Evolutionary conservation across 2,797 vertebrate genomes (phyloP).

Genomic region (Aeoliscus strigatus): DNA sequence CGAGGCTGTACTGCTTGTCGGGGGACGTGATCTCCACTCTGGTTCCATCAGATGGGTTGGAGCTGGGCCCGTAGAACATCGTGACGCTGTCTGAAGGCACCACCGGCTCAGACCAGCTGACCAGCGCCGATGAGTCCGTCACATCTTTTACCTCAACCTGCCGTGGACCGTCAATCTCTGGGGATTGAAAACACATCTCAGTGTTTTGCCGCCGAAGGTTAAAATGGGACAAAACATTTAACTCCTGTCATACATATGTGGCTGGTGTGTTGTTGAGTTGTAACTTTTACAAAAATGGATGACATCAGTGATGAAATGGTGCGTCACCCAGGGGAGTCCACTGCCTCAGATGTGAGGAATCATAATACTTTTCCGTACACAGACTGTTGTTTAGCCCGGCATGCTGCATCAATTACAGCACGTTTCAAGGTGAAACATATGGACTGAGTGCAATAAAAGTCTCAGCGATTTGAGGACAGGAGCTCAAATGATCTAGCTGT

Average conservation of each 20-base stretch:
- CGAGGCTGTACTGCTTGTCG: conserved; percentile 84
- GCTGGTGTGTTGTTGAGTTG: too few species aligned
- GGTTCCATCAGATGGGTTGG: conserved; percentile 69
- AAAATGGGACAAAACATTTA: too few species aligned
- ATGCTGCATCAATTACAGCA: conserved; percentile 13
- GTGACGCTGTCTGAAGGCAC: conserved; percentile 78
- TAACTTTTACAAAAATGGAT: conserved; percentile 43
- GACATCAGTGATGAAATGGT: conserved; percentile 32
- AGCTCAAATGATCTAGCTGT: conserved; percentile 18
- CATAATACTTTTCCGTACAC: conserved; percentile 51
- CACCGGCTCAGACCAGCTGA: conserved; percentile 85
- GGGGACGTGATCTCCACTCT: conserved; percentile 75
- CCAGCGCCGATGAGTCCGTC: conserved; percentile 83
- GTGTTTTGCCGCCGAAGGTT: too few species aligned
- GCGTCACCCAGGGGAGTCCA: conserved; percentile 21
- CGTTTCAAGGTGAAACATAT: conserved; percentile 24
- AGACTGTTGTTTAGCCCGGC: conserved; percentile 16
- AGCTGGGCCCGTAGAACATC: conserved; percentile 73
- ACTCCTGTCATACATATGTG: too few species aligned
- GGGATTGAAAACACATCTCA: too few species aligned
- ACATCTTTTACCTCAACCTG: conserved; percentile 84
- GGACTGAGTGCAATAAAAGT: conserved; percentile 29
- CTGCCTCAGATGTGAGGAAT: conserved; percentile 29
- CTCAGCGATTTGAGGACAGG: conserved; percentile 6
- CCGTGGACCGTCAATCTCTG: conserved; percentile 85